Evolutionary conservation across 2,797 vertebrate genomes (phyloP).

Genomic region (Neostethus bicornis): DNA sequence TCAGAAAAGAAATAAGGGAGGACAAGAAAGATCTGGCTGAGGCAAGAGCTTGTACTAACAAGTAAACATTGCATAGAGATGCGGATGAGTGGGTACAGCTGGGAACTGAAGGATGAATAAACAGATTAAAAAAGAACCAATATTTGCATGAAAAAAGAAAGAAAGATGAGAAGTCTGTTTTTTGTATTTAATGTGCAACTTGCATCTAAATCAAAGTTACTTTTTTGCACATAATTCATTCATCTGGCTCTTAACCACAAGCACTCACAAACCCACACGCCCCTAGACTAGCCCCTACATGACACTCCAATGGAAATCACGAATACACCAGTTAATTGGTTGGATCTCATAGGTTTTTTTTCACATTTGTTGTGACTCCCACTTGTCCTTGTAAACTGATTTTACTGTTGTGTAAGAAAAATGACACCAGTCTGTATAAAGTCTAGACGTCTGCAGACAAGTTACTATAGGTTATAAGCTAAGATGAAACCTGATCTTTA

Average conservation of each 20-base stretch:
- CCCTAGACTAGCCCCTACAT: constrained; percentile 17
- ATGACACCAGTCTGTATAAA: constrained; percentile 39
- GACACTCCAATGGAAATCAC: constrained; percentile 37
- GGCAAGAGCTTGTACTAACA: constrained; percentile 15
- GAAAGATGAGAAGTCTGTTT: constrained; percentile 31
- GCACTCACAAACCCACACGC: constrained; percentile 5
- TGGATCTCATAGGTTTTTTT: constrained; percentile 15
- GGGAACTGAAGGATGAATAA: constrained; percentile 34
- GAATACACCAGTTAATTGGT: no score
- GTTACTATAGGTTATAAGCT: constrained; percentile 44
- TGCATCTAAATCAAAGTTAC: constrained; percentile 37
- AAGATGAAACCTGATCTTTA: constrained; percentile 58
- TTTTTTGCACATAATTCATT: constrained; percentile 62
- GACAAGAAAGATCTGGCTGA: neutral
- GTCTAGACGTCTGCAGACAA: constrained; percentile 54
- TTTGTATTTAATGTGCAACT: constrained; percentile 27
- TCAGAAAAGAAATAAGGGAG: neutral
- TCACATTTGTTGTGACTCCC: constrained; percentile 2
- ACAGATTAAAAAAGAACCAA: constrained; percentile 22
- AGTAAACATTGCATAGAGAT: constrained; percentile 22
- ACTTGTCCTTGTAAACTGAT: constrained; percentile 25
- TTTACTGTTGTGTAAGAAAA: constrained; percentile 29
- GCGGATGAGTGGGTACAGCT: constrained; percentile 37
- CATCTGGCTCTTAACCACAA: constrained; percentile 30
- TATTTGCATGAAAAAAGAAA: constrained; percentile 3